Conservation (phyloP, 2,888 invertebrate species). For the Hydrotaea diabolus region DNA sequence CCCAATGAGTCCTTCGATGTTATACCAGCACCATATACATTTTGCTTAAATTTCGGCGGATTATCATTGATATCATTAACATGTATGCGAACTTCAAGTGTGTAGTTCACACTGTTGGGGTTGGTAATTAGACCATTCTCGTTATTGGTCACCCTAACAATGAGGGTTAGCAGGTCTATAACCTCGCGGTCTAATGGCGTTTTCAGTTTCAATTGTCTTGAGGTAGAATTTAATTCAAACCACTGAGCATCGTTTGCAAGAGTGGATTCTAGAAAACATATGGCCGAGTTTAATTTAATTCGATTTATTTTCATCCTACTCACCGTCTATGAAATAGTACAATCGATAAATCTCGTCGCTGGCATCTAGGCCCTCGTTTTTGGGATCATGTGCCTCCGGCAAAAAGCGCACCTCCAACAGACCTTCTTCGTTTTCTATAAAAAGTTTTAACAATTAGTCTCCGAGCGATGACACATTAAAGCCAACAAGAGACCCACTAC, state of each 20-base stretch:
- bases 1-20: conserved; percentile 81
- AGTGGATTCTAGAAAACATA: conserved; percentile 36
- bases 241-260: conserved; percentile 64
- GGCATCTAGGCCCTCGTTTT: conserved; percentile 80
- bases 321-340: conserved; percentile 82
- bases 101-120: conserved; percentile 65
- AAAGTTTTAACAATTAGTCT: background rate
- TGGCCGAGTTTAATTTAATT: background rate
- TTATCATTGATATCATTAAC: conserved; percentile 83
- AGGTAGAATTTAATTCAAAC: conserved; percentile 77
- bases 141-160: conserved; percentile 82
- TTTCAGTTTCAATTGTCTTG: conserved; percentile 79
- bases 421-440: conserved; percentile 73
- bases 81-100: conserved; percentile 53
- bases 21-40: conserved; percentile 82
- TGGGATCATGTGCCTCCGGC: conserved; percentile 81
- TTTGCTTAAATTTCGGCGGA: conserved; percentile 82
- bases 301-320: background rate
- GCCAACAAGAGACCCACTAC: too few species aligned
- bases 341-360: conserved; percentile 79
- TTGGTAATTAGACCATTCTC: conserved; percentile 70
- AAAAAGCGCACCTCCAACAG: conserved; percentile 78
- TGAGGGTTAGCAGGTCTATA: conserved; percentile 78
- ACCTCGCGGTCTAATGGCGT: conserved; percentile 81
- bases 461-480: background rate